These are phyloP conservation scores for Lamproptera curius DNA, from an alignment of 2,888 invertebrate genomes.

Conservation along the genomic window DNA sequence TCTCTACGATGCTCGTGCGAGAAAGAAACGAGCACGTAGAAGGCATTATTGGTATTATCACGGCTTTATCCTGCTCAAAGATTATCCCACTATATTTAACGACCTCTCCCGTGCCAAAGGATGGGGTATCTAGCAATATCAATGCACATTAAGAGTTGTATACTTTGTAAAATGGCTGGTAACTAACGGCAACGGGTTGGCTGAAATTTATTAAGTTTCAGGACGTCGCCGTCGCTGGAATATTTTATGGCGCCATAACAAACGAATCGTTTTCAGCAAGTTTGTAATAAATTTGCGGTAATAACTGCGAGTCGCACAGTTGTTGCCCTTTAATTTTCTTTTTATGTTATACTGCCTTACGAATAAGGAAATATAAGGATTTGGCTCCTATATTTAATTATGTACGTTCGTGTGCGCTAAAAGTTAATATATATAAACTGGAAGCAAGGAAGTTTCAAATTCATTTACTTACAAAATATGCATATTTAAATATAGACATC, in stretches of 20 bases:
- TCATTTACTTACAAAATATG: no score
- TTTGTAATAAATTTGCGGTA: conserved; percentile 13
- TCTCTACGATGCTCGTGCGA: no score
- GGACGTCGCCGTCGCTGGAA: conserved; percentile 6
- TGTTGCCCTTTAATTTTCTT: conserved; percentile 10
- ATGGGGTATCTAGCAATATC: conserved; percentile 8
- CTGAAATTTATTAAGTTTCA: conserved; percentile 10
- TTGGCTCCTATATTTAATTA: no score
- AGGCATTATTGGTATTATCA: neutral
- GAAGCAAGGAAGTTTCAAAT: no score
- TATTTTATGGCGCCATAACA: conserved; percentile 18
- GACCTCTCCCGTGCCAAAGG: conserved; percentile 13
- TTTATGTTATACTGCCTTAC: no score
- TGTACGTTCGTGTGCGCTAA: no score
- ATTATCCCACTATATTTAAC: conserved; percentile 14
- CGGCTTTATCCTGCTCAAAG: neutral
- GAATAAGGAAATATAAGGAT: no score
- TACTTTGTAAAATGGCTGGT: conserved; percentile 7
- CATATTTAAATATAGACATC: no score
- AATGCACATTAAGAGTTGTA: conserved; percentile 12
- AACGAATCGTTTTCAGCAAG: conserved; percentile 9
- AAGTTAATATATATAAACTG: no score
- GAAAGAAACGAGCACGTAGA: neutral
- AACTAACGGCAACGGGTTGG: conserved; percentile 4
- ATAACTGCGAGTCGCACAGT: conserved; percentile 9